A percentile compares a stretch with the other conserved stretches of the same genome.
Evolutionary conservation across 2,888 invertebrate species (phyloP).

Genomic region (Polietes domitor): DNA sequence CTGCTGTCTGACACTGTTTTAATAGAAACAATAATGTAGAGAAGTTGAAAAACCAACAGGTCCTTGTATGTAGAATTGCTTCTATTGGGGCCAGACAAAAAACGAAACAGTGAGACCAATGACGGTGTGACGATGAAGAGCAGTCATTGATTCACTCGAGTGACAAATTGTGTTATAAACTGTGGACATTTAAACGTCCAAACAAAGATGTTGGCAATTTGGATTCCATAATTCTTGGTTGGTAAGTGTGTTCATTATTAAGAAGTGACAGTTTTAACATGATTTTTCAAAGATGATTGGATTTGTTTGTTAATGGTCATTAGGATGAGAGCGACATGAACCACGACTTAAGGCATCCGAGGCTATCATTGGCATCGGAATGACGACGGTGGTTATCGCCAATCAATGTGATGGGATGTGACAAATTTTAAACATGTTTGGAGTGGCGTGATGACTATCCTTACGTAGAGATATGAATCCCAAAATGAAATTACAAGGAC

Average conservation of each 20-base stretch:
- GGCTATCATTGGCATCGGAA: not conserved
- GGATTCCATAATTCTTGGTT: not conserved
- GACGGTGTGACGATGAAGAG: not conserved
- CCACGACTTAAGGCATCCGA: not conserved
- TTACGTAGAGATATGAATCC: too few relatives aligned
- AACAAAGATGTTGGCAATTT: too few relatives aligned
- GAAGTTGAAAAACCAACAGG: constrained; percentile 38
- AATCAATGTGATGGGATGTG: constrained; percentile 41
- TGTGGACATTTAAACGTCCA: constrained; percentile 52
- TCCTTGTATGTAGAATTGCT: not conserved
- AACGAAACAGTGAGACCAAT: not conserved
- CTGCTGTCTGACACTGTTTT: not conserved
- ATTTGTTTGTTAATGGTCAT: constrained; percentile 54
- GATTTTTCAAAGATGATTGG: constrained; percentile 61
- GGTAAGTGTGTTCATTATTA: constrained; percentile 40
- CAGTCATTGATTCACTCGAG: constrained; percentile 36
- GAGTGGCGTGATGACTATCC: not conserved
- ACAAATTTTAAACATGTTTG: constrained; percentile 18
- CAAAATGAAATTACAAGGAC: too few relatives aligned
- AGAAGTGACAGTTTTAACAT: constrained; percentile 60
- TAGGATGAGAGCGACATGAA: constrained; percentile 39
- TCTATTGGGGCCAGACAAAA: not conserved
- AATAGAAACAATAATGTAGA: too few relatives aligned
- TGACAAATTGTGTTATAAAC: constrained; percentile 60
- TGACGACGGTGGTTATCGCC: not conserved